phyloP scores from a whole-genome alignment of 2,888 invertebrate species.

The Ochlodes sylvanus region DNA sequence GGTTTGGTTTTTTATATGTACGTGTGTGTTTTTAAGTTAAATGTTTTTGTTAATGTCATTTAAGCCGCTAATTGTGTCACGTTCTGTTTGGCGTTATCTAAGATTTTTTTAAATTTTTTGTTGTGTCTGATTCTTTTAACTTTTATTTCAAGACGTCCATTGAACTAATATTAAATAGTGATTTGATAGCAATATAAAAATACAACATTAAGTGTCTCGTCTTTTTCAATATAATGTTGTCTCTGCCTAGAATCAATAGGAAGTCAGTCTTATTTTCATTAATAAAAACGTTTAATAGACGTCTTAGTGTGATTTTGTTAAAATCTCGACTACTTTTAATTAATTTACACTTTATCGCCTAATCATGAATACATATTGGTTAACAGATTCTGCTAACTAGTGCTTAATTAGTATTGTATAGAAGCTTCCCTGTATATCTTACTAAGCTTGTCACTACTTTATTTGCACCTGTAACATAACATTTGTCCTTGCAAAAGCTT shows the following conservation, averaged over 20 bases:
- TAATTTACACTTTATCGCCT: conserved; percentile 28
- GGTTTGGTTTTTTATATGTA: conserved; percentile 43
- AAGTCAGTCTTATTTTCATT: no score
- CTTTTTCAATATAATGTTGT: no score
- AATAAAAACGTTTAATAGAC: neutral
- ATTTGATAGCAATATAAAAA: no score
- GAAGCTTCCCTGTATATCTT: no score
- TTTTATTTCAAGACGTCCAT: neutral
- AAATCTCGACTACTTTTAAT: neutral
- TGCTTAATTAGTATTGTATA: no score
- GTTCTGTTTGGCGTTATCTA: neutral
- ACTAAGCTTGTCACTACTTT: no score
- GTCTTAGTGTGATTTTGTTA: neutral
- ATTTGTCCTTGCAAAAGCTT: no score
- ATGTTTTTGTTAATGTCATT: conserved; percentile 39
- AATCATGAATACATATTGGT: conserved; percentile 2
- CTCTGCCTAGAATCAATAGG: no score
- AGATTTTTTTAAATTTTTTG: neutral
- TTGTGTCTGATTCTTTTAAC: neutral
- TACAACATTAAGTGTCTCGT: no score
- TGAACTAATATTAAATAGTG: neutral
- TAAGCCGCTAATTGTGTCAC: neutral
- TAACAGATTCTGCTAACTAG: no score
- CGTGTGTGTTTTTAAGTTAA: conserved; percentile 46
- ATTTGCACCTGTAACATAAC: no score